These are phyloP conservation scores for Lampris megalopsis DNA, from an alignment of 2,113 vertebrate genomes.

Conservation along the genomic window DNA sequence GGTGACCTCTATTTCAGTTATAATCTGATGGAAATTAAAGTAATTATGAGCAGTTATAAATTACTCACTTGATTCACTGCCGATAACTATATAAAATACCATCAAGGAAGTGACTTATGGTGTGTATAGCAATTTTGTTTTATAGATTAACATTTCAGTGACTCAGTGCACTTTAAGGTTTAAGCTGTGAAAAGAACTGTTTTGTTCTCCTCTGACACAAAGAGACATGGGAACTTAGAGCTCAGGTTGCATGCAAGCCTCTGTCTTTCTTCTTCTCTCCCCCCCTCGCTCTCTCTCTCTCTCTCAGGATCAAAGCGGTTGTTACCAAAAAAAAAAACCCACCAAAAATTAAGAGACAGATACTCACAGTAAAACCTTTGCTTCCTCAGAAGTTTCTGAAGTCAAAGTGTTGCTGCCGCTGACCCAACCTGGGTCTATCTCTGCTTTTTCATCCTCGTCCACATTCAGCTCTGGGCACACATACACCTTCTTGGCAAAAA, in stretches of 20 bases:
- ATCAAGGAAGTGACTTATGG: neutral
- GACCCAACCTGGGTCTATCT: slow-evolving; percentile 8
- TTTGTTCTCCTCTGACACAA: slow-evolving; percentile 69
- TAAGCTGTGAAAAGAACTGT: slow-evolving; percentile 1
- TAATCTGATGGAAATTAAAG: neutral
- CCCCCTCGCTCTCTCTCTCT: slow-evolving; percentile 11
- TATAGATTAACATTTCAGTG: slow-evolving; percentile 69
- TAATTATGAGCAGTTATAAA: neutral
- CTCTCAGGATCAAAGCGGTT: slow-evolving; percentile 46
- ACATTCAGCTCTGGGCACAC: slow-evolving; percentile 46
- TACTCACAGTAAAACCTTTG: slow-evolving; percentile 71
- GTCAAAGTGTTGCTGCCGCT: slow-evolving; percentile 15
- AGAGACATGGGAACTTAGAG: slow-evolving; percentile 61
- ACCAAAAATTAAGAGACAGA: slow-evolving; percentile 27
- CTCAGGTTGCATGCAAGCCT: slow-evolving; percentile 67
- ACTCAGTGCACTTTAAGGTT: slow-evolving; percentile 19
- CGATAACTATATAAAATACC: neutral
- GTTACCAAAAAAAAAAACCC: slow-evolving; percentile 32
- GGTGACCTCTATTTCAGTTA: slow-evolving; percentile 4
- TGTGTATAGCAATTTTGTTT: neutral
- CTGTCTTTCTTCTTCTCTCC: slow-evolving; percentile 18
- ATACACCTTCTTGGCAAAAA: slow-evolving; percentile 60
- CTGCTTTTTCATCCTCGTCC: slow-evolving; percentile 37
- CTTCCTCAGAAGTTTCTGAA: slow-evolving; percentile 39
- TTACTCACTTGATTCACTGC: no score